Evolutionary conservation across 2,797 vertebrate species (phyloP), one percentile per base, ranked within the genome.

Genomic region (Manis javanica): DNA sequence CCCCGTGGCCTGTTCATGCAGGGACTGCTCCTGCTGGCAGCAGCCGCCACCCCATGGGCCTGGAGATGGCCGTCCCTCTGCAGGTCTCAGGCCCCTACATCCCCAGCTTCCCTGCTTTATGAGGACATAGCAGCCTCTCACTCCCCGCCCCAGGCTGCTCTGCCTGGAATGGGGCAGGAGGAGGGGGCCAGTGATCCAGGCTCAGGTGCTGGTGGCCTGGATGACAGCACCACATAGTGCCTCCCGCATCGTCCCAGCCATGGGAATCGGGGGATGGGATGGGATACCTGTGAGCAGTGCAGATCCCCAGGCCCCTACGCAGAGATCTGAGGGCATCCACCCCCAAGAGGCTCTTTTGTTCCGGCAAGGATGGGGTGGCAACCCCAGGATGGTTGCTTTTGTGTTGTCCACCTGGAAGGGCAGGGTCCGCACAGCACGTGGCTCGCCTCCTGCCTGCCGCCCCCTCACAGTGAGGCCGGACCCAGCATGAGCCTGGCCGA

Each of bases 171-270:
- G 13, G 74, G 18, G 4, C 15, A 11, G 12, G 55, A 55, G 34
- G 24, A 15, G n/a, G 34, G 5, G 23, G 37, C 37, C 21, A 9
- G 15, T 3, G 14, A 37, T 6, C 74, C 57, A 34, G 21, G 31
- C 18, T 1, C 18, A 4, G 15, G 23, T 11, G 4, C 14, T 2
- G 5, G 6, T 13, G n/a, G 1, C 1, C n/a, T 0, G 0, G 2
- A 13, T 10, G 4, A 3, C 3, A 3, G 5, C 12, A 29, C 26
- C 19, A 7, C 66, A 23, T 1, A 0, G 39, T 34, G 69, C 26
- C 3, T 87, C 69, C 34, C 29, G 1, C 9, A 21, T 3, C 8
- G 3, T 9, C 49, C 61, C 42, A 46, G 49, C 64, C 16, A 1
- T 1, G 2, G 88, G 64, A 42, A 4, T 59, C 64, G 29, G 77